phyloP scores from a whole-genome alignment of 1,140 invertebrate genomes.

The Papilio dardanus region DNA sequence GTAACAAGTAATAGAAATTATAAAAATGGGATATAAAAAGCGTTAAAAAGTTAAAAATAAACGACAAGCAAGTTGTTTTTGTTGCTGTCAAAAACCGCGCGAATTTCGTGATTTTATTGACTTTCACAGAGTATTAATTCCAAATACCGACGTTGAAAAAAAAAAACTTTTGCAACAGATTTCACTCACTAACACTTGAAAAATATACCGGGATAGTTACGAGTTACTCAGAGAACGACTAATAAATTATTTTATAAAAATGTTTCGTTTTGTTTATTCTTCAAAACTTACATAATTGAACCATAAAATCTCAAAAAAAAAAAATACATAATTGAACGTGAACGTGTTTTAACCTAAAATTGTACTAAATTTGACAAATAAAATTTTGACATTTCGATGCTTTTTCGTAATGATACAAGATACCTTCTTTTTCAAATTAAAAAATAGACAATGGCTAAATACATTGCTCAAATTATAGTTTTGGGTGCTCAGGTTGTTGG shows the following conservation, averaged over 20 bases:
- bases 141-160: too few relatives aligned
- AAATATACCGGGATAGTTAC: not conserved
- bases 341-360: constrained; percentile 53
- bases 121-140: not conserved
- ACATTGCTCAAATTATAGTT: constrained; percentile 95
- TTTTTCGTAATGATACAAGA: constrained; percentile 58
- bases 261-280: not conserved
- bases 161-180: too few relatives aligned
- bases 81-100: constrained; percentile 35
- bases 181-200: too few relatives aligned
- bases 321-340: constrained; percentile 24
- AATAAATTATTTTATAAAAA: not conserved
- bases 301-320: too few relatives aligned
- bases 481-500: constrained; percentile 94
- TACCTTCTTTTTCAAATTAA: constrained; percentile 50
- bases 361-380: constrained; percentile 37
- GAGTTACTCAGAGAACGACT: not conserved
- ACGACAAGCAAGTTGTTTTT: constrained; percentile 21
- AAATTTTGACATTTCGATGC: constrained; percentile 41
- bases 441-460: constrained; percentile 91
- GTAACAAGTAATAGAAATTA: not conserved
- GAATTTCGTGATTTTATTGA: not conserved
- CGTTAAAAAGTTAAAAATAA: not conserved
- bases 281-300: not conserved
- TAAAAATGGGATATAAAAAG: not conserved